phyloP scores from a whole-genome alignment of 2,113 vertebrate genomes.

The Chionis minor region DNA sequence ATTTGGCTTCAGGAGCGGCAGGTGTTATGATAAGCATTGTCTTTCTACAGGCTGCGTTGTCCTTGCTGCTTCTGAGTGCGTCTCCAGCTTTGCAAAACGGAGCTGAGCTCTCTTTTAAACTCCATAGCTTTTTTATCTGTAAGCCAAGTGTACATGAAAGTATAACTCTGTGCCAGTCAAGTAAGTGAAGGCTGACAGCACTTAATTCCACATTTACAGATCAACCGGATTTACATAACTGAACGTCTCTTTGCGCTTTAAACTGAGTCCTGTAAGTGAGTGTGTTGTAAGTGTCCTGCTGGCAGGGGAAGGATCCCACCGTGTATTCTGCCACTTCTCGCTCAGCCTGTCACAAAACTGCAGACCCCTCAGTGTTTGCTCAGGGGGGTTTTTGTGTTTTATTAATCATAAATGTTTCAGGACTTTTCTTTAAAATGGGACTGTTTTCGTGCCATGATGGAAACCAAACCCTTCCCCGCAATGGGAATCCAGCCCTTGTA shows the following conservation, averaged over 20 bases:
- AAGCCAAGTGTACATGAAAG: background rate
- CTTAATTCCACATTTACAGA: background rate
- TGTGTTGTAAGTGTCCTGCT: background rate
- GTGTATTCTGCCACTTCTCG: background rate
- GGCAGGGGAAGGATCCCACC: background rate
- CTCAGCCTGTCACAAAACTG: background rate
- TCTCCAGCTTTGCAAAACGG: background rate
- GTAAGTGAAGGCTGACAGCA: background rate
- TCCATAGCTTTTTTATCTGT: background rate
- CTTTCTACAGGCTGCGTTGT: background rate
- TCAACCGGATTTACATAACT: background rate
- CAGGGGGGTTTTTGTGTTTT: background rate
- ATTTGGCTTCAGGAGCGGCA: background rate
- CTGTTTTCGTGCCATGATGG: background rate
- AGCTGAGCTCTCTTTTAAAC: background rate
- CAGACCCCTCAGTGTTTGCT: background rate
- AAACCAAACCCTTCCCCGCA: background rate
- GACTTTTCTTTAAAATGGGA: background rate
- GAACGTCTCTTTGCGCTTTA: background rate
- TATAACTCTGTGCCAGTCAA: background rate
- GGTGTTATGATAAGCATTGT: background rate
- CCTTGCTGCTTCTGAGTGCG: background rate
- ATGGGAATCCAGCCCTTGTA: background rate
- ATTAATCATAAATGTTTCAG: background rate
- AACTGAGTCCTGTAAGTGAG: background rate